Evolutionary conservation across 2,113 vertebrate species (phyloP).

Genomic region (Scomber colias): DNA sequence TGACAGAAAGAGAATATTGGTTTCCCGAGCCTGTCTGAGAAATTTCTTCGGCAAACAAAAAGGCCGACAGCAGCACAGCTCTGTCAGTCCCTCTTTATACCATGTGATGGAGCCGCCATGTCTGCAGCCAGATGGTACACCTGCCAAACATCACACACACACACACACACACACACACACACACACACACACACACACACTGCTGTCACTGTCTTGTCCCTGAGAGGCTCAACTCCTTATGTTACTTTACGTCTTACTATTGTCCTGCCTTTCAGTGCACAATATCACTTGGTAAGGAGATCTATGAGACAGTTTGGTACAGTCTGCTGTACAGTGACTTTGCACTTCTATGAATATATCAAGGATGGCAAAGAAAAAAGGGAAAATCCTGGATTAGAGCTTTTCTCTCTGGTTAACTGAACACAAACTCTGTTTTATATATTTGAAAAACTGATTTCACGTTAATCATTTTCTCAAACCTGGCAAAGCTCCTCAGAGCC

Average conservation of each 20-base stretch:
- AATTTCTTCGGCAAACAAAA: background rate
- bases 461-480: no score
- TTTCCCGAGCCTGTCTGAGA: slow-evolving; percentile 2
- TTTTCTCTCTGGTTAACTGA: no score
- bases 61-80: slow-evolving; percentile 18
- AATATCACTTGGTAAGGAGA: no score
- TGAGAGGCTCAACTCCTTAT: background rate
- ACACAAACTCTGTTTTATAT: no score
- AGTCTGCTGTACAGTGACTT: no score
- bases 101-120: slow-evolving; percentile 22
- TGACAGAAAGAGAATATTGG: background rate
- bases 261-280: background rate
- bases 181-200: background rate
- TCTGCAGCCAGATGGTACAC: slow-evolving; percentile 46
- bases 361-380: no score
- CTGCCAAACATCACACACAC: slow-evolving; percentile 30
- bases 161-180: background rate
- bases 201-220: background rate
- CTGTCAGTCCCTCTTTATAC: slow-evolving; percentile 39
- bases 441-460: no score
- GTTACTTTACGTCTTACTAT: background rate
- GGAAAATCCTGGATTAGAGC: no score
- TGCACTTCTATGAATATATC: no score
- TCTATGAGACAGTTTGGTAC: no score
- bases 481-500: no score